phyloP scores from a whole-genome alignment of 2,888 invertebrate genomes.

The Drosophila algonquin region DNA sequence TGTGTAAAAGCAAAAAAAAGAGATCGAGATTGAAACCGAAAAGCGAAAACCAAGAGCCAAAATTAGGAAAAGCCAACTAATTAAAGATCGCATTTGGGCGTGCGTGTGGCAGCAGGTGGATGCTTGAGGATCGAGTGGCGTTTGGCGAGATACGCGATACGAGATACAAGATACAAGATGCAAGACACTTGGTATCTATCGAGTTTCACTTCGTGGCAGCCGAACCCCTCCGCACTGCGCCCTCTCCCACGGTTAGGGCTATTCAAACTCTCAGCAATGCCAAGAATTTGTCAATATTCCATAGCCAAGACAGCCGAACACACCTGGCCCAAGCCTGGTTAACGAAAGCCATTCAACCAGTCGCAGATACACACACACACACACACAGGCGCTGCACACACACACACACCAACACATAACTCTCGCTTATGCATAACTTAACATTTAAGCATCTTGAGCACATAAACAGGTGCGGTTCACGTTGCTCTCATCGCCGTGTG shows the following conservation, averaged over 20 bases:
- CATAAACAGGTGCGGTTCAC: conserved; percentile 28
- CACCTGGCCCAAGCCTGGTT: conserved; percentile 10
- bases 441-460: conserved; percentile 50
- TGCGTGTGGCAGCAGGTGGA: conserved; percentile 14
- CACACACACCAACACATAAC: conserved; percentile 19
- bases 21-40: conserved; percentile 46
- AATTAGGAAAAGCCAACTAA: conserved; percentile 15
- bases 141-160: neutral
- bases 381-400: conserved; percentile 7
- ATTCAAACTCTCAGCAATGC: conserved; percentile 49
- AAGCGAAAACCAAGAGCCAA: conserved; percentile 27
- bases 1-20: conserved; percentile 22
- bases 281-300: conserved; percentile 58
- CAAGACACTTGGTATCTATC: neutral
- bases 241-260: conserved; percentile 16
- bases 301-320: conserved; percentile 31
- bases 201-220: conserved; percentile 50
- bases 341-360: conserved; percentile 18
- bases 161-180: neutral
- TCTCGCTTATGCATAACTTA: conserved; percentile 43
- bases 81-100: conserved; percentile 27
- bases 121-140: neutral
- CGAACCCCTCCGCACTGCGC: neutral
- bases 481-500: conserved; percentile 1
- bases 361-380: conserved; percentile 36